Conservation (phyloP, 2,797 vertebrate genomes). For the Notoglanidium macrostoma region DNA sequence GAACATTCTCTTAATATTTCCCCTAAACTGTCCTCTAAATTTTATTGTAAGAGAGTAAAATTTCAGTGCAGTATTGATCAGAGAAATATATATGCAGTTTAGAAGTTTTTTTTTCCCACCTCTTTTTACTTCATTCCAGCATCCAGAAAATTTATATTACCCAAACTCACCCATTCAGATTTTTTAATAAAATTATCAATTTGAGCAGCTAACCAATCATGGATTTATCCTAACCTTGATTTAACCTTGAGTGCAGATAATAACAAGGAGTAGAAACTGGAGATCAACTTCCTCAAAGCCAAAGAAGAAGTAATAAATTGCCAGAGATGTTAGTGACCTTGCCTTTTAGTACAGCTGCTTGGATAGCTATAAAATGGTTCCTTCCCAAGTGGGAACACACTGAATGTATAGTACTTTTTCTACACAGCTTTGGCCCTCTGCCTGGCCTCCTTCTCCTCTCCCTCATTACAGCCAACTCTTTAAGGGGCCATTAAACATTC, state of each 20-base stretch:
- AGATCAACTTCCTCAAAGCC: conserved; percentile 8
- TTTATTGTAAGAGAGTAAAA: background rate
- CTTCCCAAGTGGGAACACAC: conserved; percentile 4
- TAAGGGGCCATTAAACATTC: conserved; percentile 51
- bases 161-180: background rate
- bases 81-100: background rate
- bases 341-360: background rate
- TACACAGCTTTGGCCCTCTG: conserved; percentile 18
- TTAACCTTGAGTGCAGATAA: background rate
- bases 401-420: conserved; percentile 4
- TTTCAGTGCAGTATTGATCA: background rate
- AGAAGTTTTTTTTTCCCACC: background rate
- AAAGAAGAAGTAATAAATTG: conserved; percentile 39
- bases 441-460: conserved; percentile 10
- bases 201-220: background rate
- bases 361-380: conserved; percentile 27
- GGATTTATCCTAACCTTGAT: background rate
- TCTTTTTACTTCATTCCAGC: background rate
- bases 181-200: background rate
- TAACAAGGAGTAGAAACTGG: background rate
- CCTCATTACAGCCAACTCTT: conserved; percentile 43
- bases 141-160: background rate
- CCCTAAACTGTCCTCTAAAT: background rate
- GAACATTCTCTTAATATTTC: background rate
- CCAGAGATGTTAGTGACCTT: conserved; percentile 19